Evolutionary conservation across 2,113 vertebrate genomes (phyloP).

Genomic region (Boulengeromyrus knoepffleri): DNA sequence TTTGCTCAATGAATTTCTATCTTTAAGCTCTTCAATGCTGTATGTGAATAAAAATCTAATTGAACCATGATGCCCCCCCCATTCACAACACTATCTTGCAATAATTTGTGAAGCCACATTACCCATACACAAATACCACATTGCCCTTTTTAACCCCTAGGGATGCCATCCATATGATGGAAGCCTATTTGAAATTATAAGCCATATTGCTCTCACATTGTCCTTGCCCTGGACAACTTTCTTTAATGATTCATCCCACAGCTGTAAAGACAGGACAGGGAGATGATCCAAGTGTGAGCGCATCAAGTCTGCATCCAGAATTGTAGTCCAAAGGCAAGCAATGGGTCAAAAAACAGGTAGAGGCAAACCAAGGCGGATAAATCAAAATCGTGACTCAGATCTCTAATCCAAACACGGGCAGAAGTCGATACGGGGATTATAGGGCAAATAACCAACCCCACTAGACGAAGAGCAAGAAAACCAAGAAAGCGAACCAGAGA

Average conservation of each 20-base stretch:
- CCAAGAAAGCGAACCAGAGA: neutral
- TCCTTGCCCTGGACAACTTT: neutral
- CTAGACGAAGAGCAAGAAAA: neutral
- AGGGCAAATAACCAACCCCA: neutral
- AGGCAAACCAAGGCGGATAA: neutral
- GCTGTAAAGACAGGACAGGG: neutral
- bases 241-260: neutral
- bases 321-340: neutral
- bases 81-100: neutral
- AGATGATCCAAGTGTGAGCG: neutral
- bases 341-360: neutral
- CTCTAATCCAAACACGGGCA: neutral
- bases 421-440: neutral
- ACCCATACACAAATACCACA: neutral
- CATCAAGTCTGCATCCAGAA: neutral
- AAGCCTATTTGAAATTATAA: neutral
- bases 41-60: neutral
- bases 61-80: neutral
- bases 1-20: neutral
- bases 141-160: neutral
- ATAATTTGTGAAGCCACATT: neutral
- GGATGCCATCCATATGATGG: neutral
- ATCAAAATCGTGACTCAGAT: neutral
- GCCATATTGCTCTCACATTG: neutral
- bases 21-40: neutral